Base-by-base conservation (phyloP, 2,797 vertebrate genomes). In the Streptopelia turtur region DNA sequence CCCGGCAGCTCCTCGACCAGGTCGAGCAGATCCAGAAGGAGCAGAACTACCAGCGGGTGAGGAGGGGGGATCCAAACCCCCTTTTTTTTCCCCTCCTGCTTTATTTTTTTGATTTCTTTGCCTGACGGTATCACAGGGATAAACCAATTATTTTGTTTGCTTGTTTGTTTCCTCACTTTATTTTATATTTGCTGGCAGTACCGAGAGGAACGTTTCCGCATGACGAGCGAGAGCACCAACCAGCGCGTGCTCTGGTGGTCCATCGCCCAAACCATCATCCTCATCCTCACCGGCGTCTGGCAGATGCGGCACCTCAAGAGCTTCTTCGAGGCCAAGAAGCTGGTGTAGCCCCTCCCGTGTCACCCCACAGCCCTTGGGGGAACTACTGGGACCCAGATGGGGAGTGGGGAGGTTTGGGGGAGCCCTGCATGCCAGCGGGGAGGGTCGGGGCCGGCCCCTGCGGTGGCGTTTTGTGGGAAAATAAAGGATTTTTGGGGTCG, bases 221-320 rank as follows among this genome's bases (percentile, higher is more conserved):
- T 99, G 98, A 99, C 99, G 1, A 99, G 99, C 0, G 99, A 99
- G 96, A 99, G 99, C 98, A 99, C 99, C 65, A 99, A 99, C 98
- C 99, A 99, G 98, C 98, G 99, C 0, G 99, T 99, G 35, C 98
- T 99, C 18, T 99, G 99, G 99, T 99, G 99, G 99, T 99, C 99
- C 92, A 99, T 99, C 5, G 98, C 99, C 27, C 99, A 99, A 96
- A 99, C 99, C 0, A 95, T 99, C 97, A 99, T 99, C 98, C 99
- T 99, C 94, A 98, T 99, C 92, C 94, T 99, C 96, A 99, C 98
- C 0, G 99, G 99, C 55, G 98, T 99, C 94, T 99, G 99, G 99
- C 99, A 99, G 97, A 99, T 99, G 99, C 98, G 98, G 81, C 99
- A 99, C 83, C 99, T 99, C 83, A 99, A 99, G 95, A 99, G 99